phyloP scores from a whole-genome alignment of 2,113 vertebrate genomes.

The Otocyon megalotis region DNA sequence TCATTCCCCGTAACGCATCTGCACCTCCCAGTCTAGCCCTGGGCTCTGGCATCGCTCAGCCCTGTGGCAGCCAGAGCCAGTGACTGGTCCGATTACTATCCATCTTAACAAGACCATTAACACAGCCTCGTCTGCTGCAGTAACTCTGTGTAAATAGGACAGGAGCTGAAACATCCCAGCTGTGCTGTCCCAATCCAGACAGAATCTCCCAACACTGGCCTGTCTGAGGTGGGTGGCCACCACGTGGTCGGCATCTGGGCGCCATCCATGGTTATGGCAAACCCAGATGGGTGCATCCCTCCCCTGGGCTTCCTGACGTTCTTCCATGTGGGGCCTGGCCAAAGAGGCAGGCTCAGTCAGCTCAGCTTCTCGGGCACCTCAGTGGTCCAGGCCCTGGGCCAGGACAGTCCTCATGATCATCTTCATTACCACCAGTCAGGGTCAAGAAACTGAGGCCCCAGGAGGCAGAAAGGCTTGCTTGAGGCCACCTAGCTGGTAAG shows the following conservation, averaged over 20 bases:
- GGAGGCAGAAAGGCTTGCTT: neutral
- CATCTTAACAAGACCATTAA: conserved; percentile 11
- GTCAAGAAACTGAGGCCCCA: neutral
- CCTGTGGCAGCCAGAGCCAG: neutral
- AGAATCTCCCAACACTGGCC: neutral
- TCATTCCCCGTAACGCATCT: neutral
- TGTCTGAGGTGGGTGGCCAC: conserved; percentile 19
- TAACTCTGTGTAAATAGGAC: conserved; percentile 34
- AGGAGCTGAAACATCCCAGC: neutral
- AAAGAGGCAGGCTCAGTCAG: neutral
- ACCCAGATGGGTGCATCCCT: neutral
- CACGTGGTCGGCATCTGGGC: conserved; percentile 32
- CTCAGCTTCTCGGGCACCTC: neutral
- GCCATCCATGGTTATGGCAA: neutral
- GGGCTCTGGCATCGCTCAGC: neutral
- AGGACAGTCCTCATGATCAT: neutral
- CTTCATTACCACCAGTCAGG: too few species aligned
- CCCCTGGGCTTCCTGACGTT: neutral
- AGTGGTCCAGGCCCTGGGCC: neutral
- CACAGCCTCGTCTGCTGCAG: neutral
- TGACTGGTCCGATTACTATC: neutral
- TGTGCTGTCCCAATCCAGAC: conserved; percentile 32
- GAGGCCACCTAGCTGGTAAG: neutral
- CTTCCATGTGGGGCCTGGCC: neutral
- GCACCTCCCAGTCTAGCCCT: neutral